Evolutionary conservation across 2,888 invertebrate genomes (phyloP).

Genomic region (Caenorhabditis sp.): DNA sequence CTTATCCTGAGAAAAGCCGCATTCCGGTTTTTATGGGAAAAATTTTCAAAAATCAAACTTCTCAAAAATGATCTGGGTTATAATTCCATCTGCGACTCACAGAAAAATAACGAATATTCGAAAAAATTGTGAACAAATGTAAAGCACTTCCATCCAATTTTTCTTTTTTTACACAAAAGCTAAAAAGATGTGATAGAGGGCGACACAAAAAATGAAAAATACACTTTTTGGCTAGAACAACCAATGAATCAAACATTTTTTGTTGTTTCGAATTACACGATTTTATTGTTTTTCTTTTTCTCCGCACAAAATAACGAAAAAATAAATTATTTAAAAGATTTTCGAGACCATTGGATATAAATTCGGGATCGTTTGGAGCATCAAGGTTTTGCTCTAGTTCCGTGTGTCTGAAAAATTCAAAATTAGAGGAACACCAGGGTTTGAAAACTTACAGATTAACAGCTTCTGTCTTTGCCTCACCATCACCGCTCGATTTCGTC

Average conservation of each 20-base stretch:
- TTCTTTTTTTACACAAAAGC: too few relatives aligned
- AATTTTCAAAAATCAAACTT: too few relatives aligned
- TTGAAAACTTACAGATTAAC: conserved; percentile 70
- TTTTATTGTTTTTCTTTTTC: neutral
- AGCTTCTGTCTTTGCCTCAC: conserved; percentile 91
- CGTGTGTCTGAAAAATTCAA: conserved; percentile 79
- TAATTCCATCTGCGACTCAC: too few relatives aligned
- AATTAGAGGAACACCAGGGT: neutral
- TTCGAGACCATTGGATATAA: neutral
- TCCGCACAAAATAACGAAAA: neutral
- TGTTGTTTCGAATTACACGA: neutral
- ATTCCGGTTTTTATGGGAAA: too few relatives aligned
- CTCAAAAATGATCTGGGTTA: too few relatives aligned
- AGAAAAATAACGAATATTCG: too few relatives aligned
- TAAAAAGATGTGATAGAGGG: neutral
- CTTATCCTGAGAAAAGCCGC: too few relatives aligned
- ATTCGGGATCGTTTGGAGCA: conserved; percentile 75
- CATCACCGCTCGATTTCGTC: conserved; percentile 90
- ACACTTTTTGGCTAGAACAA: neutral
- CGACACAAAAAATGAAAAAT: neutral
- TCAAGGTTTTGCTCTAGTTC: conserved; percentile 91
- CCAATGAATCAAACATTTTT: neutral
- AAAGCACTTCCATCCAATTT: too few relatives aligned
- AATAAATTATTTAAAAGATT: neutral
- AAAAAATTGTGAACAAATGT: too few relatives aligned